Evolutionary conservation across 1,140 invertebrate genomes (phyloP), one percentile per base, ranked within the genome.

Genomic region (Diorhabda sublineata): DNA sequence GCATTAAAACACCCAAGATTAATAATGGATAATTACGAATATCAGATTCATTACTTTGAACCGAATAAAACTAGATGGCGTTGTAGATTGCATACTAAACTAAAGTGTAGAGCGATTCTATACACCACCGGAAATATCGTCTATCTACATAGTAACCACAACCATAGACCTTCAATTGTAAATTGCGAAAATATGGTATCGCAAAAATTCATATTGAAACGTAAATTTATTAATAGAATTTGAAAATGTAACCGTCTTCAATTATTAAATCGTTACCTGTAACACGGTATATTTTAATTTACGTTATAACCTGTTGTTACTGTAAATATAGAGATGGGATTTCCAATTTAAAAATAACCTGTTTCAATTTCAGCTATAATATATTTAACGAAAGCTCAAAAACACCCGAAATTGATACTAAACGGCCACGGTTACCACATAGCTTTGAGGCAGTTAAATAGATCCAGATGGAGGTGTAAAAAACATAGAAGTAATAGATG

Each of bases 381-480:
- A 43, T 73, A 75, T 61, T 68, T 75, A 45, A 60, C 57, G 7
- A 62, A 52, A 69, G 74, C 68, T 4, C 45, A 64, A 4, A 75
- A 75, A 58, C 69, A 75, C 64, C 74, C 74, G 6, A 73, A 66
- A 57, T 45, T 75, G 5, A 61, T 75, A 8, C 57, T 75, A 4
- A 69, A 75, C 45, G 45, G 45, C 41, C 42, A 56, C 52, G 45
- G 43, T 11, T 64, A 64, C 42, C 45, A 41, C 44, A 64, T 64
- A n/a, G 66, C 71, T 43, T 72, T 71, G 45, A 73, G 73, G 65
- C 62, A 66, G 11, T 11, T 7, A 2, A 64, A 7, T 11, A 68
- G 67, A 64, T 69, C 73, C 6, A 69, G 75, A 66, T 76, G 75
- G 75, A 58, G 75, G 6, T 76, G 75, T 65, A 69, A 44, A 8